Evolutionary conservation across 2,888 invertebrate species (phyloP).

Genomic region (Entomobrya multifasciata): DNA sequence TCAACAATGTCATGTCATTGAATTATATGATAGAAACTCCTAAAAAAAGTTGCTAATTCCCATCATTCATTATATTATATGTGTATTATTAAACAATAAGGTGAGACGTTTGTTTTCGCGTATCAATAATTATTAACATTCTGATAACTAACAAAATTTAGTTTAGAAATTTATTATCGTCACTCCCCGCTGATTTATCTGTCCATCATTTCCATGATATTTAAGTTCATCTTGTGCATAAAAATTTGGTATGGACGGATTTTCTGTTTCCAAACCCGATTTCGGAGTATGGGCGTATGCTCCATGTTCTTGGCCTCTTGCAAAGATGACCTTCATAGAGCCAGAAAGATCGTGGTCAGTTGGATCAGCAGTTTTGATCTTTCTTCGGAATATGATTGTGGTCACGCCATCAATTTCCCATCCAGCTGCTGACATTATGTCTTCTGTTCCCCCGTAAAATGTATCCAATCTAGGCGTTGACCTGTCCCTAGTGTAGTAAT

Average conservation of each 20-base stretch:
- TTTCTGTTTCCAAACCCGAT: constrained; percentile 86
- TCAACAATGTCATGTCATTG: no score
- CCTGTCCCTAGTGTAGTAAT: constrained; percentile 95
- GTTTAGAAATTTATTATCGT: constrained; percentile 91
- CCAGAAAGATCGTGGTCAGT: constrained; percentile 92
- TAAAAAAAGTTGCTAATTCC: no score
- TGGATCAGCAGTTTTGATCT: constrained; percentile 83
- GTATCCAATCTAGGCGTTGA: constrained; percentile 93
- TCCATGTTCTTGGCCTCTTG: constrained; percentile 91
- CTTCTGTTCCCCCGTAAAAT: constrained; percentile 94
- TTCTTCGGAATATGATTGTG: constrained; percentile 93
- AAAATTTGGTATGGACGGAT: constrained; percentile 87
- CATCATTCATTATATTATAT: no score
- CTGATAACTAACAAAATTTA: no score
- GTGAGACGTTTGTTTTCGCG: no score
- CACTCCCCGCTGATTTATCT: constrained; percentile 90
- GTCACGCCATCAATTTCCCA: constrained; percentile 92
- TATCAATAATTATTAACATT: no score
- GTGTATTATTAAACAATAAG: no score
- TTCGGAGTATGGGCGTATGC: constrained; percentile 88
- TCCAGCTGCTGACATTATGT: constrained; percentile 92
- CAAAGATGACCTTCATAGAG: constrained; percentile 96
- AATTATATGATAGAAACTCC: no score
- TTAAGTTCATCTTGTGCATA: constrained; percentile 94
- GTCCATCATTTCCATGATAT: constrained; percentile 97